Evolutionary conservation across 2,888 invertebrate species (phyloP), one percentile per base, ranked within the genome.

Genomic region (Byasa hedistus): DNA sequence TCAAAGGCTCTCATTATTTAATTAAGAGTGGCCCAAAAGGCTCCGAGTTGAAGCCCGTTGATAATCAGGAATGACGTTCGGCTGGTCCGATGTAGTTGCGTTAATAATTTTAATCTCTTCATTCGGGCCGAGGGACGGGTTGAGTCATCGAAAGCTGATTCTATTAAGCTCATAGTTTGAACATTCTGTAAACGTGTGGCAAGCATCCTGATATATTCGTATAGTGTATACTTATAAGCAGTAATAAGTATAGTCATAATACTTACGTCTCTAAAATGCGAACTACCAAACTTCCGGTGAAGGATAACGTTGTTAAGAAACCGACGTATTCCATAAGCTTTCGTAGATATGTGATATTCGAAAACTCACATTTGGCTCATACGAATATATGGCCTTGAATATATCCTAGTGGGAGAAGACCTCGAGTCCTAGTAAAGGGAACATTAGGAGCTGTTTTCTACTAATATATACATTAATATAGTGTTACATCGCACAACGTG

Each of bases 41-140:
- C 71, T 69, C 70, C 55, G 71, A 73, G 69, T 69, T 80, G 86
- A 85, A 76, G 79, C 70, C 79, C 89, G 86, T 88, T 77, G 78
- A 85, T 84, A 89, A 90, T 89, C 84, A 77, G 86, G 87, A 87
- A 88, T 87, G 89, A 82, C 72, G 85, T 71, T 69, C 72, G 76
- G 81, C 85, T 76, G 81, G 86, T 81, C 76, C 69, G 65, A 72
- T 68, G 72, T 65, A 72, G 75, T 76, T 80, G 79, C 77, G 77
- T 78, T 81, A 80, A 80, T 82, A 80, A 81, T 83, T 81, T 84
- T 86, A 85, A 87, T 86, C 86, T 86, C 86, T 84, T 83, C 79
- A 84, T 85, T 82, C 75, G 70, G 48, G 62, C 65, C 65, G 65
- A 67, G 65, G 66, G 62, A 62, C 68, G 63, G 64, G 63, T 67